Percentiles rank a stretch among this genome's conserved stretches.
These are phyloP conservation scores for Anthrax anthrax DNA, from an alignment of 2,888 invertebrate genomes.

Conservation along the genomic window DNA sequence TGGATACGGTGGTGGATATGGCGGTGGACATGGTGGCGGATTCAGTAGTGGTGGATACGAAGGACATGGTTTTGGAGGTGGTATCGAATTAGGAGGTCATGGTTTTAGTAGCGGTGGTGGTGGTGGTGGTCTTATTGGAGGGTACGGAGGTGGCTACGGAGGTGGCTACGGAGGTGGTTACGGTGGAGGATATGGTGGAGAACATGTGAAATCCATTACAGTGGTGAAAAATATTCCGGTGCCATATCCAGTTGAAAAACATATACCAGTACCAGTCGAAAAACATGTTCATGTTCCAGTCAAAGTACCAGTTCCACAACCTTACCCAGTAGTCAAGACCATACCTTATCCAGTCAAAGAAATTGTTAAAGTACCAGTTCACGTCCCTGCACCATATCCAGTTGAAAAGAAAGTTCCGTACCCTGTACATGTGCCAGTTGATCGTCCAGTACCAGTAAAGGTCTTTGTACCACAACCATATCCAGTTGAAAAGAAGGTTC, in stretches of 20 bases:
- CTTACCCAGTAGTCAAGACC: slow-evolving; percentile 54
- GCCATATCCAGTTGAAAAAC: slow-evolving; percentile 60
- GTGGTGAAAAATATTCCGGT: slow-evolving; percentile 56
- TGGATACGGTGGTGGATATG: slow-evolving; percentile 19
- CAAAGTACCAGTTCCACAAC: slow-evolving; percentile 50
- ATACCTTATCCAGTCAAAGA: slow-evolving; percentile 57
- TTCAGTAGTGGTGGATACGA: slow-evolving; percentile 12
- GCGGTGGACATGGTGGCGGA: slow-evolving; percentile 34
- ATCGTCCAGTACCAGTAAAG: slow-evolving; percentile 54
- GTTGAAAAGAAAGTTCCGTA: slow-evolving; percentile 45
- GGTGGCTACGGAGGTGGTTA: slow-evolving; percentile 19
- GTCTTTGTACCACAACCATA: slow-evolving; percentile 60
- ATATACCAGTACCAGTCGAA: slow-evolving; percentile 50
- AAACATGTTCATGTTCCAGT: slow-evolving; percentile 43
- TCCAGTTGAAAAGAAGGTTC: slow-evolving; percentile 65
- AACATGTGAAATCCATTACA: slow-evolving; percentile 51
- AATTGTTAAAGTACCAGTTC: slow-evolving; percentile 56
- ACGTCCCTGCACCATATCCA: slow-evolving; percentile 51
- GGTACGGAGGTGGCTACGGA: slow-evolving; percentile 15
- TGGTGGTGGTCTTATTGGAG: slow-evolving; percentile 23
- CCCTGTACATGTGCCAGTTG: slow-evolving; percentile 46
- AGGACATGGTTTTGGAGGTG: slow-evolving; percentile 22
- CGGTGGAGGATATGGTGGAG: slow-evolving; percentile 23
- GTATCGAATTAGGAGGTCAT: slow-evolving; percentile 18
- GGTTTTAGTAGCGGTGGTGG: slow-evolving; percentile 37